Percentiles rank a stretch among this genome's conserved stretches.
Conservation (phyloP, 2,888 invertebrate genomes). For the Apodemia mormo region DNA sequence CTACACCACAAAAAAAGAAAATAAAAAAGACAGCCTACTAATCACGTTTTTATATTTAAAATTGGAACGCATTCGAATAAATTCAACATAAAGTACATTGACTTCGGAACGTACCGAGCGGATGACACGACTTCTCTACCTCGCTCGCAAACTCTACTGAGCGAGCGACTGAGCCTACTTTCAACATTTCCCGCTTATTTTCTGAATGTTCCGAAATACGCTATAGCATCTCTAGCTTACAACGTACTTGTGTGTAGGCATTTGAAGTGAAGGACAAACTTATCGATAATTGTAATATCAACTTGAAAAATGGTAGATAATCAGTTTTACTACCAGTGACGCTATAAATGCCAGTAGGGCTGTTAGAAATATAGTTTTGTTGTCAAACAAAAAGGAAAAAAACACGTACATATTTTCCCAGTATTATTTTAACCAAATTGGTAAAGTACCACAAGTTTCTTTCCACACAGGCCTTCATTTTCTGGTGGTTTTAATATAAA, state of each 20-base stretch:
- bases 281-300: slow-evolving; percentile 5
- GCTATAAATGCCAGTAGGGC: no score
- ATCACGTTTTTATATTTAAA: slow-evolving; percentile 21
- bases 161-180: slow-evolving; percentile 44
- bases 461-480: no score
- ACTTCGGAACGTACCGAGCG: slow-evolving; percentile 56
- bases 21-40: slow-evolving; percentile 21
- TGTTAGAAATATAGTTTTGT: no score
- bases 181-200: slow-evolving; percentile 61
- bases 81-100: slow-evolving; percentile 15
- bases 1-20: slow-evolving; percentile 40
- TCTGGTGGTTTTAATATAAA: no score
- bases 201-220: slow-evolving; percentile 44
- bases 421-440: no score
- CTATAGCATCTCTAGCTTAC: slow-evolving; percentile 38
- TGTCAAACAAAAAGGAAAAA: no score
- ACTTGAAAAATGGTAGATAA: neutral
- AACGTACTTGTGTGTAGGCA: slow-evolving; percentile 31
- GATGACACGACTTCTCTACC: slow-evolving; percentile 51
- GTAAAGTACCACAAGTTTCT: no score
- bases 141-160: slow-evolving; percentile 59
- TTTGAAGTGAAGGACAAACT: slow-evolving; percentile 5
- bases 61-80: slow-evolving; percentile 24
- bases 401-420: no score
- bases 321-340: no score